Evolutionary conservation across 2,888 invertebrate species (phyloP), one percentile per base, ranked within the genome.

Genomic region (Amiota mariae): DNA sequence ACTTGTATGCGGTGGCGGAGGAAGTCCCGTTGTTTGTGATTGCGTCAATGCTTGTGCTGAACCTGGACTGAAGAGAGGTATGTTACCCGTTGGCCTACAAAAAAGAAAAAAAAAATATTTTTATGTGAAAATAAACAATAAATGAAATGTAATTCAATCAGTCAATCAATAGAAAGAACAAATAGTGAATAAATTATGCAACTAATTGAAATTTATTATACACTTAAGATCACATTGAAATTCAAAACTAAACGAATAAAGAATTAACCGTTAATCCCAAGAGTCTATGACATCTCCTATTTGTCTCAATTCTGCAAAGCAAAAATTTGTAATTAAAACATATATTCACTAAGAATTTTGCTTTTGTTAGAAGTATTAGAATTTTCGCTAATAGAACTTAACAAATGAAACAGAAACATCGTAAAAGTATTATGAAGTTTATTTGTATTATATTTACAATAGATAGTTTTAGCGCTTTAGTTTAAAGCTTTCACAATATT

Each of bases 51-150:
- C 71, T 75, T 80, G 80, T 73, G 87, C 87, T 51, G 83, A 85
- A 6, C 76, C 78, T 11, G 82, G 81, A 71, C 83, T 90, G 82
- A 85, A 87, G 47, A 84, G 78, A 18, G 90, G 87, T 75, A 91
- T 88, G 79, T 91, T 92, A 71, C 91, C 91, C 48, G 92, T 91
- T 64, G 92, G 90, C 82, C 92, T 92, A 86, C 48, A 88, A 87
- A 47, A 67, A 75, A 71, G 76, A 56, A 71, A 67, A 59, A 6
- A 36, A 24, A 24, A 36, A 36, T 36, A 36, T 36, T 36, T 36
- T 36, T 2, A 36, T 36, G 36, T 36, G 36, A 36, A 36, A 36
- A 36, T 36, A 36, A 36, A 36, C 36, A 36, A 36, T 36, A 36
- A 36, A 36, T 36, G 8, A 36, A 36, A 36, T 36, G 36, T 6